phyloP scores from a whole-genome alignment of 2,888 invertebrate species.

The Escarpia spicata region DNA sequence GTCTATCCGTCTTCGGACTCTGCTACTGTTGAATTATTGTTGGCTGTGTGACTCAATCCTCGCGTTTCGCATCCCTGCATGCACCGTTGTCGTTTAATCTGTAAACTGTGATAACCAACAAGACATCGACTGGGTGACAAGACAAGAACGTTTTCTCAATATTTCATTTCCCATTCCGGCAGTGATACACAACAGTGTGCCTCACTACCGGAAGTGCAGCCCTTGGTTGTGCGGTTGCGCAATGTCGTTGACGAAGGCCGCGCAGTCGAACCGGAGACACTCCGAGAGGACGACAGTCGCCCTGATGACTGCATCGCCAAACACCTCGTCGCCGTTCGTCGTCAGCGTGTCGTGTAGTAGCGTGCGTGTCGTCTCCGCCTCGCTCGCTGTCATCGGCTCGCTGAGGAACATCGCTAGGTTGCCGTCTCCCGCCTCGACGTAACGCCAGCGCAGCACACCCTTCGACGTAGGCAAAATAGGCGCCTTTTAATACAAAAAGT shows the following conservation, averaged over 20 bases:
- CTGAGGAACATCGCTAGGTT: constrained; percentile 13
- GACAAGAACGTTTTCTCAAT: no score
- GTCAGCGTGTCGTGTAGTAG: not conserved
- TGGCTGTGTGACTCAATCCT: no score
- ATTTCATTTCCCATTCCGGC: not conserved
- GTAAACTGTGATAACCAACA: no score
- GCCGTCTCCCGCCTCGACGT: not conserved
- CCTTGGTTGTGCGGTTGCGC: not conserved
- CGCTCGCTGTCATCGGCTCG: not conserved
- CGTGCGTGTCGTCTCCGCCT: not conserved
- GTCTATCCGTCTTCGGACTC: no score
- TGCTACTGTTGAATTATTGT: no score
- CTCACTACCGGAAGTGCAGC: constrained; percentile 8
- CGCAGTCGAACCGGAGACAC: not conserved
- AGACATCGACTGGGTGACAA: no score
- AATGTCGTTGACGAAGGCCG: not conserved
- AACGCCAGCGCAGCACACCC: not conserved
- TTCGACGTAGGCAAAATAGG: not conserved
- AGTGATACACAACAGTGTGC: not conserved
- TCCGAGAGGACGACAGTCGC: not conserved
- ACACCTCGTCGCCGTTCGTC: not conserved
- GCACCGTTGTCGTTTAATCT: no score
- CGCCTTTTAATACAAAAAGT: no score
- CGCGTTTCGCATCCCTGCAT: no score
- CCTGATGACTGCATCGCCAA: not conserved